These are phyloP conservation scores for Sesia bembeciformis DNA, from an alignment of 2,888 invertebrate genomes.

Conservation along the genomic window DNA sequence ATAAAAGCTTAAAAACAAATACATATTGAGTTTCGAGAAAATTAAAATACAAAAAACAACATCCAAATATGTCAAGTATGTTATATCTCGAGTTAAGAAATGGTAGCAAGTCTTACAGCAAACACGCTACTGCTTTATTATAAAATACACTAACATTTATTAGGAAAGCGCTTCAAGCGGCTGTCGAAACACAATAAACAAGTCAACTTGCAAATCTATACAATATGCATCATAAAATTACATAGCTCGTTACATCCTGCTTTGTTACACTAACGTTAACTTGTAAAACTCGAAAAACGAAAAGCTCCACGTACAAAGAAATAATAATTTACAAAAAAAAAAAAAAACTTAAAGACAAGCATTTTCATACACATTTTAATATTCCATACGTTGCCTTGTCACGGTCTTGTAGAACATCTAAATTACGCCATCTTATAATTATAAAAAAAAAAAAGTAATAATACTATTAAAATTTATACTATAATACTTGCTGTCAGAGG, in stretches of 20 bases:
- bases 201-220: neutral
- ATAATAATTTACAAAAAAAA: neutral
- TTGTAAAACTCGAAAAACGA: neutral
- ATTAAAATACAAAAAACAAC: too few relatives aligned
- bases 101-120: too few relatives aligned
- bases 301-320: neutral
- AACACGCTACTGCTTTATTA: neutral
- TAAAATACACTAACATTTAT: neutral
- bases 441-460: slow-evolving; percentile 34
- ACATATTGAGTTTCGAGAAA: too few relatives aligned
- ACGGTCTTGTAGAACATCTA: slow-evolving; percentile 67
- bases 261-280: neutral
- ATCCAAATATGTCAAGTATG: too few relatives aligned
- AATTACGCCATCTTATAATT: slow-evolving; percentile 67
- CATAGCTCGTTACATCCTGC: neutral
- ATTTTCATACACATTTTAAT: slow-evolving; percentile 4
- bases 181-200: neutral
- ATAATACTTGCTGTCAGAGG: slow-evolving; percentile 46
- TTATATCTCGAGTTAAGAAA: too few relatives aligned
- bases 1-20: too few relatives aligned
- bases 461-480: slow-evolving; percentile 23
- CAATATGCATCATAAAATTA: neutral
- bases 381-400: slow-evolving; percentile 61
- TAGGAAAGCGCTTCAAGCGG: neutral
- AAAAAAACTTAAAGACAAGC: neutral